phyloP scores from a whole-genome alignment of 2,797 vertebrate species.

The Kryptolebias ocellatus region DNA sequence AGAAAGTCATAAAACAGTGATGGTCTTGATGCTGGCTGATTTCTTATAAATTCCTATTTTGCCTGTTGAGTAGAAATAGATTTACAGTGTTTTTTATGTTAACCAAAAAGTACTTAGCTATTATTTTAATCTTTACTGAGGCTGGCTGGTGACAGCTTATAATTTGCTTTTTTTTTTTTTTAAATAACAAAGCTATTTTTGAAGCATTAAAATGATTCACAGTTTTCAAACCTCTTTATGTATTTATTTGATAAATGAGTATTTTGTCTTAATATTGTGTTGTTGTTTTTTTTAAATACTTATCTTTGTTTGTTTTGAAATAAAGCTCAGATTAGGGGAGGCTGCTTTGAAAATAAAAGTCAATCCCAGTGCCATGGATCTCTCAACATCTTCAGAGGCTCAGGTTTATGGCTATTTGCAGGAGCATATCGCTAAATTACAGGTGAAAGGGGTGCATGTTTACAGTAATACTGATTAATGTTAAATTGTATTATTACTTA shows the following conservation, averaged over 20 bases:
- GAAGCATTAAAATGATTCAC: neutral
- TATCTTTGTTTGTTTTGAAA: slow-evolving; percentile 16
- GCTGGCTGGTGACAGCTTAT: neutral
- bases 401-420: slow-evolving; percentile 85
- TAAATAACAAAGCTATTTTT: neutral
- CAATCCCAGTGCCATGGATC: slow-evolving; percentile 81
- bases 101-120: neutral
- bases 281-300: neutral
- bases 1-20: too few relatives aligned
- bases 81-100: too few relatives aligned
- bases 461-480: neutral
- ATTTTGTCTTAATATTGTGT: neutral
- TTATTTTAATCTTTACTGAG: neutral
- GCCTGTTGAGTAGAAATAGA: neutral
- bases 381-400: slow-evolving; percentile 77
- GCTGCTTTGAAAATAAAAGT: slow-evolving; percentile 88
- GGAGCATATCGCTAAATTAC: slow-evolving; percentile 88
- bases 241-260: neutral
- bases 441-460: slow-evolving; percentile 80
- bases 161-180: neutral
- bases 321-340: slow-evolving; percentile 80
- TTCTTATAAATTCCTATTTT: neutral
- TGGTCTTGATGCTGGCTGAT: too few relatives aligned
- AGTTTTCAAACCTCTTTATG: neutral
- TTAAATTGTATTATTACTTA: neutral